These are phyloP conservation scores for Pterocles burchelli DNA, from an alignment of 2,113 vertebrate species.

Conservation along the genomic window DNA sequence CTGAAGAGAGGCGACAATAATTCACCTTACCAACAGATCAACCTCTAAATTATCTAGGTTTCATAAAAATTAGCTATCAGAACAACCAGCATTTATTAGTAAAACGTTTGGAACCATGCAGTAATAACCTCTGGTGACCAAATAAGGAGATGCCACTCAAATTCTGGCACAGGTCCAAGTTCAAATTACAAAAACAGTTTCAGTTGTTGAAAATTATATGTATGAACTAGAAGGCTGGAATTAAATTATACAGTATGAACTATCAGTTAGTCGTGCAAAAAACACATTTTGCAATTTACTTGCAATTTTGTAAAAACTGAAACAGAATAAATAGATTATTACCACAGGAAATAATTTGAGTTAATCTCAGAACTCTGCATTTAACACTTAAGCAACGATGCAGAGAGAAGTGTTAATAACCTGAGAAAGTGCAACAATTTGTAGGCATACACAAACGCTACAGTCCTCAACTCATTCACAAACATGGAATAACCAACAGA, in stretches of 20 bases:
- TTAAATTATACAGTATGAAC: background rate
- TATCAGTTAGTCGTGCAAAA: background rate
- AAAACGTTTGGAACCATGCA: background rate
- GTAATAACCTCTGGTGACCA: background rate
- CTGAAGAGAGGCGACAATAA: background rate
- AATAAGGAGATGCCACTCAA: background rate
- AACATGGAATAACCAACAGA: background rate
- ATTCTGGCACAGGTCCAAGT: background rate
- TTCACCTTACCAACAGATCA: background rate
- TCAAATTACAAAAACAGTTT: background rate
- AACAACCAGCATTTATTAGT: background rate
- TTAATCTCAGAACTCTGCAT: background rate
- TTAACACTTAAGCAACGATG: background rate
- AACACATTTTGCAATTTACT: background rate
- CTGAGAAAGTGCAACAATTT: background rate
- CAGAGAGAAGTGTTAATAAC: background rate
- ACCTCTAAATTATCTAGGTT: background rate
- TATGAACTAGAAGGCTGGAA: background rate
- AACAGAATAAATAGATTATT: background rate
- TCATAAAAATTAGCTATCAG: background rate
- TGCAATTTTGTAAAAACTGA: background rate
- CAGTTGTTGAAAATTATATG: background rate
- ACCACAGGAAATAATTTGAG: background rate
- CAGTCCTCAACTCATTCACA: background rate
- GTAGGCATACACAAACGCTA: background rate